Evolutionary conservation across 2,113 vertebrate species (phyloP).

Genomic region (Pseudorectes ferrugineus): DNA sequence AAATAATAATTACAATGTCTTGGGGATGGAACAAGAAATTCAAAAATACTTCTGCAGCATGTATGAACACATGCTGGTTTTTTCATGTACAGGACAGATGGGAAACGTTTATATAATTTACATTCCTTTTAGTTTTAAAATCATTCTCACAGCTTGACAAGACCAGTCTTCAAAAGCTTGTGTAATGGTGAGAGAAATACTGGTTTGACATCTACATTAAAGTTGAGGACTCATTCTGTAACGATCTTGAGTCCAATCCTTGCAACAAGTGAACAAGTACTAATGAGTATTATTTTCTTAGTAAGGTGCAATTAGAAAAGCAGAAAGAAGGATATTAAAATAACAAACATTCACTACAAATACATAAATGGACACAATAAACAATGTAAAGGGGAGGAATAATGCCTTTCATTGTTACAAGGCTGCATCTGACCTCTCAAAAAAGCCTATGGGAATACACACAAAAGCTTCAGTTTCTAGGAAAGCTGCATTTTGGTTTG

Average conservation of each 20-base stretch:
- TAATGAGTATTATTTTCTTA: not conserved
- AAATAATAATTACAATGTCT: not conserved
- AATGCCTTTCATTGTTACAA: not conserved
- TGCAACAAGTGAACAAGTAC: not conserved
- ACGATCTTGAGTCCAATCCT: not conserved
- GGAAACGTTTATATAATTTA: not conserved
- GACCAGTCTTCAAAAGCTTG: not conserved
- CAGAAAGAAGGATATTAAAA: not conserved
- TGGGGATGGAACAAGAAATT: not conserved
- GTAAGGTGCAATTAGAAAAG: not conserved
- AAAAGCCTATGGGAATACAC: not conserved
- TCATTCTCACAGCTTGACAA: not conserved
- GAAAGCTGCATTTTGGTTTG: not conserved
- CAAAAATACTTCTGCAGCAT: not conserved
- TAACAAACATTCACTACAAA: not conserved
- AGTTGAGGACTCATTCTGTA: not conserved
- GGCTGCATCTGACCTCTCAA: not conserved
- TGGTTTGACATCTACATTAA: not conserved
- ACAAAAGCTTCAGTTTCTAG: not conserved
- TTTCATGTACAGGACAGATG: not conserved
- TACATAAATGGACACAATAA: not conserved
- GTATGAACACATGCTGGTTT: not conserved
- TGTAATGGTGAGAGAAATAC: not conserved
- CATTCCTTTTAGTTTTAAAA: not conserved
- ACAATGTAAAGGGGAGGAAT: not conserved